Conservation (phyloP, 2,888 invertebrate genomes). For the Petrolisthes manimaculis region DNA sequence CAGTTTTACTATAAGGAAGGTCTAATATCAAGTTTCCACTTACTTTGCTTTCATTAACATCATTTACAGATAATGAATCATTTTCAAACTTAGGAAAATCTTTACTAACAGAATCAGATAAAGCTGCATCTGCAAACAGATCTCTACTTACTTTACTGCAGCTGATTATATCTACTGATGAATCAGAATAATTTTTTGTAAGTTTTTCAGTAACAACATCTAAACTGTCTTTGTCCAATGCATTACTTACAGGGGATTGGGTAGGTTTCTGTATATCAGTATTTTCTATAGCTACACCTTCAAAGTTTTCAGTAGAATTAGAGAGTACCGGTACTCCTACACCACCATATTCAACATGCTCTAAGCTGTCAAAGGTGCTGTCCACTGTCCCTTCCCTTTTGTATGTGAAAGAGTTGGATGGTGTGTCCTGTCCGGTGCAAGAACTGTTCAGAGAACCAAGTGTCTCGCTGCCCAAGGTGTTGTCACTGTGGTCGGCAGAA, state of each 20-base stretch:
- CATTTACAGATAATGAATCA: no score
- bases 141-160: neutral
- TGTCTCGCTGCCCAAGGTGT: neutral
- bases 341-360: neutral
- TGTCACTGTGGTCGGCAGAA: neutral
- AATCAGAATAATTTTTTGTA: neutral
- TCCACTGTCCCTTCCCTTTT: conserved; percentile 44
- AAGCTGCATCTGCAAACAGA: no score
- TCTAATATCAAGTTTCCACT: no score
- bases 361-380: conserved; percentile 9
- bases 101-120: no score
- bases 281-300: neutral
- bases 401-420: conserved; percentile 22
- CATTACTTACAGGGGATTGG: neutral
- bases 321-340: neutral
- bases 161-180: neutral
- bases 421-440: conserved; percentile 11
- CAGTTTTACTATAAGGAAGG: no score
- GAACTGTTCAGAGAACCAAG: neutral
- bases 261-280: neutral
- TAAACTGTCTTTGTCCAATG: neutral
- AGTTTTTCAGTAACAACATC: neutral
- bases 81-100: no score
- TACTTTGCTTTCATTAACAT: no score
- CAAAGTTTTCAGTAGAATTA: neutral